Base-by-base conservation (phyloP, 2,888 invertebrate species). In the Caenorhabditis sp. region DNA sequence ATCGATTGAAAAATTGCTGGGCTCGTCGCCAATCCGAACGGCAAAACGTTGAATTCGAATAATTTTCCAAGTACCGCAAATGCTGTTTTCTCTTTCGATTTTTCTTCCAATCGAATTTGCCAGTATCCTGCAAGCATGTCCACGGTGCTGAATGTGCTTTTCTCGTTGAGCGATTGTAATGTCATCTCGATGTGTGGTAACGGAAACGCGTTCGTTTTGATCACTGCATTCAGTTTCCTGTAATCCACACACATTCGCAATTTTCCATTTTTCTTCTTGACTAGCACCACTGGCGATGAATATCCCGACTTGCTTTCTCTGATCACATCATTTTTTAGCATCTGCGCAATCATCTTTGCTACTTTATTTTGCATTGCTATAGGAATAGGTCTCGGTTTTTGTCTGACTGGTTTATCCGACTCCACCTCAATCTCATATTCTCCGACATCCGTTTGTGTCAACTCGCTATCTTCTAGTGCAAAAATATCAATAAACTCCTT, bases 1-100 rank as follows among this genome's bases (percentile, higher is more conserved):
- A 77, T 57, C 12, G 80, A 56, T 60, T 87, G 81, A 57, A 85
- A 87, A 0, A 78, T 76, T 0, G 84, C 81, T 1, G 82, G 82
- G 25, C 78, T 75, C 2, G 74, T 82, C 0, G 71, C 61, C 10
- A 87, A 59, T 2, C 85, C 84, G 59, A 84, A 84, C 0, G 83
- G 80, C 62, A 86, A 69, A 0, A 80, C 76, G 8, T 66, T 61
- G 62, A 73, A 86, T 56, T 85, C 68, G 52, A 62, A 87, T 21
- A 75, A 76, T 1, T 82, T 77, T 5, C 43, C 56, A 1, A 67
- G 27, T 1, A 76, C 71, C 0, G 75, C 31, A 56, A 86, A 84
- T 12, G 83, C 83, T 7, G 84, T 80, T 27, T 80, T 83, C 10
- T 64, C 62, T 20, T 63, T 70, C 0, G 71, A 63, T 0, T 74